Evolutionary conservation across 1,140 invertebrate genomes (phyloP).

Genomic region (Odontomachus brunneus): DNA sequence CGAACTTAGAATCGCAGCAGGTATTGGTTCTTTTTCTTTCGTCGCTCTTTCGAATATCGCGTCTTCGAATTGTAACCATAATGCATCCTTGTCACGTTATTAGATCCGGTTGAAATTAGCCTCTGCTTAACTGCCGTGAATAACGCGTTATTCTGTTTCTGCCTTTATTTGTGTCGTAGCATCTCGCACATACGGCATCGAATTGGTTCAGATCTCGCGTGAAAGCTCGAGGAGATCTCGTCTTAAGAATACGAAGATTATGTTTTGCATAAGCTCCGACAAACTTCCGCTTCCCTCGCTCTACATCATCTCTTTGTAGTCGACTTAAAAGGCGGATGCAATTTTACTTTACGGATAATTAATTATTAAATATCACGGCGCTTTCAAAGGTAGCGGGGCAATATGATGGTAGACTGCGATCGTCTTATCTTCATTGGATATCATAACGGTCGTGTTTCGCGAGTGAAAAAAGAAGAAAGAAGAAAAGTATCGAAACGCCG

Average conservation of each 20-base stretch:
- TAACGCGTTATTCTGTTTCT: constrained; percentile 10
- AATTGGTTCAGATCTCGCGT: constrained; percentile 38
- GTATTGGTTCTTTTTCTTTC: constrained; percentile 30
- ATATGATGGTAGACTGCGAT: constrained; percentile 19
- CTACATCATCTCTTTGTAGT: constrained; percentile 47
- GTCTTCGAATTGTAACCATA: constrained; percentile 60
- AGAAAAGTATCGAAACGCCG: too few species aligned
- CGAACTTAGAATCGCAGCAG: constrained; percentile 35
- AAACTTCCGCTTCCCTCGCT: constrained; percentile 41
- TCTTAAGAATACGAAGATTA: constrained; percentile 59
- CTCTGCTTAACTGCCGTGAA: constrained; percentile 57
- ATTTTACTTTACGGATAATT: constrained; percentile 62
- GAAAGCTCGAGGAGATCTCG: constrained; percentile 25
- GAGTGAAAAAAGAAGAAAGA: too few species aligned
- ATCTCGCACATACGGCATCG: constrained; percentile 6
- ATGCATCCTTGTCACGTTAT: constrained; percentile 57
- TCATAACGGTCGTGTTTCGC: background rate
- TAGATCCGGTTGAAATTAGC: constrained; percentile 64
- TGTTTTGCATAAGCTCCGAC: constrained; percentile 49
- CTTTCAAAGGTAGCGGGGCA: constrained; percentile 42
- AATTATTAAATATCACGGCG: constrained; percentile 53
- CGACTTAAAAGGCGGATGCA: constrained; percentile 60
- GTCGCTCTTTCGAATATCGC: background rate
- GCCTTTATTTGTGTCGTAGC: constrained; percentile 48
- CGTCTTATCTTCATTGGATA: constrained; percentile 13